A percentile compares a stretch with the other conserved stretches of the same genome.
These are phyloP conservation scores for Podiceps cristatus DNA, from an alignment of 2,113 vertebrate species.

Conservation along the genomic window DNA sequence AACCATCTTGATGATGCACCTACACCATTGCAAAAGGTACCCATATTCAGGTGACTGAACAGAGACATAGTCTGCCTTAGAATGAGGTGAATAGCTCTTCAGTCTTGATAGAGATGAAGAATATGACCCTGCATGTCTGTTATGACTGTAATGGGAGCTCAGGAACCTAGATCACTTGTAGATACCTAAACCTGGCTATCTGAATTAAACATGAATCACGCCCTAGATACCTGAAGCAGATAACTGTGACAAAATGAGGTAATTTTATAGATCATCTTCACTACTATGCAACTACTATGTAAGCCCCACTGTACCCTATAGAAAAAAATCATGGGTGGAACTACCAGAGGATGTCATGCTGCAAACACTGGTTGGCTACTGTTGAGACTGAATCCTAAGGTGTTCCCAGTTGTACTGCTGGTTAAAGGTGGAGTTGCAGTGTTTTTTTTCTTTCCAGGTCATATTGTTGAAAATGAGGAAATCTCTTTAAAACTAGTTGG, in stretches of 20 bases:
- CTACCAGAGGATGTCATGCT: accelerated
- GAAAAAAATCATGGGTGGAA: neutral
- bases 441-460: neutral
- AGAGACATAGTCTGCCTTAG: neutral
- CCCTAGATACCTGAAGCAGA: accelerated
- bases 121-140: accelerated
- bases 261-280: neutral
- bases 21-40: neutral
- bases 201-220: neutral
- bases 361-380: neutral
- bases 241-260: neutral
- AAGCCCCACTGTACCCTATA: neutral
- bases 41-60: neutral
- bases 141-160: neutral
- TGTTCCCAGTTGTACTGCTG: neutral
- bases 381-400: neutral
- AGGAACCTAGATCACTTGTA: neutral
- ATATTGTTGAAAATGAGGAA: neutral
- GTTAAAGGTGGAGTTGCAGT: neutral
- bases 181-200: neutral
- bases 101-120: neutral
- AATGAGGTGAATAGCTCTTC: neutral
- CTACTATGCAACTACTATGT: neutral
- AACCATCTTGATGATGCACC: neutral
- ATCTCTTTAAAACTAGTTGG: neutral